Evolutionary conservation across 2,888 invertebrate species (phyloP).

Genomic region (Agriopis aurantiaria): DNA sequence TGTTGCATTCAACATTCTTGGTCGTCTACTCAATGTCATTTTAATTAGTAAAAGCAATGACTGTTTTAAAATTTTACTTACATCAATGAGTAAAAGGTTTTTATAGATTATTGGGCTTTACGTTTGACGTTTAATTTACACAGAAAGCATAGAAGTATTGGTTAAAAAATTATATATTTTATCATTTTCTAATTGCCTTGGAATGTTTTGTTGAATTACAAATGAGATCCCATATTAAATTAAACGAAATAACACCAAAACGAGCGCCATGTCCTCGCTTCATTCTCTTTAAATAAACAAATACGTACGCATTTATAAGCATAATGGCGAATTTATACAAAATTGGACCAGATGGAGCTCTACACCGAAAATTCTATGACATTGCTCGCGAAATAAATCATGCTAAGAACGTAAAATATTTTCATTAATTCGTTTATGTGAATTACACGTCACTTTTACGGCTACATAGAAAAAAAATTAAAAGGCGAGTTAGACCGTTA

Average conservation of each 20-base stretch:
- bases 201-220: slow-evolving; percentile 25
- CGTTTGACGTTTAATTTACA: not conserved
- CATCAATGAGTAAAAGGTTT: too few relatives aligned
- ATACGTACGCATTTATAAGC: slow-evolving; percentile 41
- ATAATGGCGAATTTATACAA: slow-evolving; percentile 58
- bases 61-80: too few relatives aligned
- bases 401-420: slow-evolving; percentile 3
- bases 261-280: not conserved
- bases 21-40: slow-evolving; percentile 5
- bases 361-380: slow-evolving; percentile 13
- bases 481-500: too few relatives aligned
- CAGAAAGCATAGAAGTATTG: not conserved
- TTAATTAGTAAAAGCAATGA: slow-evolving; percentile 10
- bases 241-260: slow-evolving; percentile 19
- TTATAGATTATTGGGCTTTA: too few relatives aligned
- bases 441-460: not conserved
- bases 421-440: slow-evolving; percentile 1
- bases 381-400: slow-evolving; percentile 8
- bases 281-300: not conserved
- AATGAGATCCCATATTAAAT: slow-evolving; percentile 29
- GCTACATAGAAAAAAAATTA: too few relatives aligned
- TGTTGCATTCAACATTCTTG: not conserved
- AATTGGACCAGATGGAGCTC: slow-evolving; percentile 54
- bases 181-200: slow-evolving; percentile 11
- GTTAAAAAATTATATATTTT: slow-evolving; percentile 18